Evolutionary conservation across 30 jellyfish, hydroid and myxozoan species (phyloP).

Genomic region (Hydra vulgaris): DNA sequence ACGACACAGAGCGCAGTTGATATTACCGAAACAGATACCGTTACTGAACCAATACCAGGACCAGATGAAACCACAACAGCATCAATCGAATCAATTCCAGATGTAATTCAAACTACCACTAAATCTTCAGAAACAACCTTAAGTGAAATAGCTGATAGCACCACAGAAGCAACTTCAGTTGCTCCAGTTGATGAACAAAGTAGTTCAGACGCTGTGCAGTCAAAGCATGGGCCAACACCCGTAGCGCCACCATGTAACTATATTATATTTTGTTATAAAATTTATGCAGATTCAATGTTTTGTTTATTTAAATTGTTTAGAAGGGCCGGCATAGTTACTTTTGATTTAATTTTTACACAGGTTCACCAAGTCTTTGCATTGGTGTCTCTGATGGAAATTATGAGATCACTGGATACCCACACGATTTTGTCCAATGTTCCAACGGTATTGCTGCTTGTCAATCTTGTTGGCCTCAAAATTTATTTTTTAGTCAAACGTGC

Average conservation of each 20-base stretch:
- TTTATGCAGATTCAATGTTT: not conserved
- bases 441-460: conserved; percentile 20
- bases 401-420: not conserved
- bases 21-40: not conserved
- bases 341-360: not conserved
- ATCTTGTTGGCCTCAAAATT: conserved; percentile 18
- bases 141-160: not conserved
- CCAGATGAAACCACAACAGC: not conserved
- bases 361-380: not conserved
- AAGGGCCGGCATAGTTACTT: not conserved
- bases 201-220: not conserved
- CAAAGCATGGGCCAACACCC: not conserved
- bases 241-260: not conserved
- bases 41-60: not conserved
- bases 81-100: not conserved
- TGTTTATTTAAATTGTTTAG: not conserved
- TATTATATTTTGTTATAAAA: too few relatives aligned
- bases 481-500: conserved; percentile 5
- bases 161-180: not conserved
- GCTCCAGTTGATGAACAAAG: not conserved
- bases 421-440: conserved; percentile 15
- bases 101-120: not conserved
- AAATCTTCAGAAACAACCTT: not conserved
- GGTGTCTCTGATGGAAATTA: conserved; percentile 12
- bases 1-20: not conserved